Evolutionary conservation across 2,797 vertebrate genomes (phyloP).

Genomic region (Orestias chungarensis): DNA sequence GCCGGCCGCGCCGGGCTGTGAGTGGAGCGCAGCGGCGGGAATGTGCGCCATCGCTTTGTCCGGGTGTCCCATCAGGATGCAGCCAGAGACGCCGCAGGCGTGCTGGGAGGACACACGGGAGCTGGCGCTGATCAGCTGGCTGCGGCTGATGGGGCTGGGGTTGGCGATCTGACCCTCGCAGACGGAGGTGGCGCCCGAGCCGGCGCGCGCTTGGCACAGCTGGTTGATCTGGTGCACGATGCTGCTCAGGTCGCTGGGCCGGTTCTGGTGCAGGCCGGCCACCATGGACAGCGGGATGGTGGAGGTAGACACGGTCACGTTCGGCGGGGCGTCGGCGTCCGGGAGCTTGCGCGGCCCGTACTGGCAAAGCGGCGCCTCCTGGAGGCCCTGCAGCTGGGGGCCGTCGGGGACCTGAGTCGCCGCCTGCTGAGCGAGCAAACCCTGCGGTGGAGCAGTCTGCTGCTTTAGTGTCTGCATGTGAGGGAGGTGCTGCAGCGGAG

Average conservation of each 20-base stretch:
- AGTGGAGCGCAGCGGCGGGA: constrained; percentile 59
- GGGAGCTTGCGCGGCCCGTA: constrained; percentile 78
- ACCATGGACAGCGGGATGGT: constrained; percentile 90
- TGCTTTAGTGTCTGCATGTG: constrained; percentile 73
- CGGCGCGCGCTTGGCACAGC: constrained; percentile 93
- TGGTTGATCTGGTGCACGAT: constrained; percentile 98
- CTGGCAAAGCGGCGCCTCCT: constrained; percentile 59
- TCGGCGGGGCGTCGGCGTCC: constrained; percentile 83
- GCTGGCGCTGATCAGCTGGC: constrained; percentile 97
- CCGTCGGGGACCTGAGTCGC: constrained; percentile 49
- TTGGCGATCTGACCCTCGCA: constrained; percentile 86
- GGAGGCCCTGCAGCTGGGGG: constrained; percentile 55
- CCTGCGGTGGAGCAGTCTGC: constrained; percentile 73
- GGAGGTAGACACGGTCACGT: constrained; percentile 90
- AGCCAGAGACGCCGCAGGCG: constrained; percentile 83
- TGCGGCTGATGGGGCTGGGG: constrained; percentile 96
- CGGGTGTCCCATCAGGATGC: constrained; percentile 79
- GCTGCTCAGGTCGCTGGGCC: constrained; percentile 89
- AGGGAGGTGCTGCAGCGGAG: constrained; percentile 59
- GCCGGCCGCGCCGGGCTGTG: constrained; percentile 80
- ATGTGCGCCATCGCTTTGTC: constrained; percentile 64
- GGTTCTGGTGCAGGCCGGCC: constrained; percentile 85
- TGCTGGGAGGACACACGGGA: constrained; percentile 91
- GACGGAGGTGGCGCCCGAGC: constrained; percentile 82
- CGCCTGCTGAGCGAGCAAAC: constrained; percentile 76